Evolutionary conservation across 2,113 vertebrate species (phyloP).

Genomic region (Excalfactoria chinensis): DNA sequence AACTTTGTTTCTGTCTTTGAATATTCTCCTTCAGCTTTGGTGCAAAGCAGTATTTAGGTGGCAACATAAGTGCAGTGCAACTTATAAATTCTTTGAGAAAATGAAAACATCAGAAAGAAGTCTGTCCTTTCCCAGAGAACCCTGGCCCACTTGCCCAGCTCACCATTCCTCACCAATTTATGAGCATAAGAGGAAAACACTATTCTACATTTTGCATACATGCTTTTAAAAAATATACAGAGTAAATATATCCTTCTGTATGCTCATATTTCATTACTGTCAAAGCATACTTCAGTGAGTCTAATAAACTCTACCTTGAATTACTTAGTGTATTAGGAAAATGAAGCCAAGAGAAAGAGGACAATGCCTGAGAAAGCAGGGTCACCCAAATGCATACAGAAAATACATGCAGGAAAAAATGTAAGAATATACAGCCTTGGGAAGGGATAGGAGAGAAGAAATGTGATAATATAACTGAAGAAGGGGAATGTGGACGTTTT

Average conservation of each 20-base stretch:
- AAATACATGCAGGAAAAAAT: neutral
- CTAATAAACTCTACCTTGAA: neutral
- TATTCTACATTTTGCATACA: neutral
- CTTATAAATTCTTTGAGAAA: neutral
- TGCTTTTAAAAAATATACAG: neutral
- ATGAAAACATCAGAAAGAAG: neutral
- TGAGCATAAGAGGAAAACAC: neutral
- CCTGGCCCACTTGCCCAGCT: neutral
- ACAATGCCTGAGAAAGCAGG: neutral
- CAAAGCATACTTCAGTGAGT: neutral
- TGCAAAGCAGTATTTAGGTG: neutral
- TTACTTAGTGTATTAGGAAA: neutral
- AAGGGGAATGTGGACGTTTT: neutral
- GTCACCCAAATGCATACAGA: neutral
- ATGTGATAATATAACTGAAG: neutral
- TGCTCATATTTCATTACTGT: neutral
- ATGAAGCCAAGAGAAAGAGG: neutral
- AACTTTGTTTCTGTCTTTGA: neutral
- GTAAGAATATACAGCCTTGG: neutral
- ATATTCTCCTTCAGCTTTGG: neutral
- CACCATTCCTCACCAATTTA: neutral
- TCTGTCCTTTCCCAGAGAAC: neutral
- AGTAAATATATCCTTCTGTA: neutral
- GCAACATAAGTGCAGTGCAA: neutral
- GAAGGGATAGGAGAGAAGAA: neutral